Evolutionary conservation across 2,888 invertebrate genomes (phyloP), one percentile per base, ranked within the genome.

Genomic region (Sphaerophoria rueppellii): DNA sequence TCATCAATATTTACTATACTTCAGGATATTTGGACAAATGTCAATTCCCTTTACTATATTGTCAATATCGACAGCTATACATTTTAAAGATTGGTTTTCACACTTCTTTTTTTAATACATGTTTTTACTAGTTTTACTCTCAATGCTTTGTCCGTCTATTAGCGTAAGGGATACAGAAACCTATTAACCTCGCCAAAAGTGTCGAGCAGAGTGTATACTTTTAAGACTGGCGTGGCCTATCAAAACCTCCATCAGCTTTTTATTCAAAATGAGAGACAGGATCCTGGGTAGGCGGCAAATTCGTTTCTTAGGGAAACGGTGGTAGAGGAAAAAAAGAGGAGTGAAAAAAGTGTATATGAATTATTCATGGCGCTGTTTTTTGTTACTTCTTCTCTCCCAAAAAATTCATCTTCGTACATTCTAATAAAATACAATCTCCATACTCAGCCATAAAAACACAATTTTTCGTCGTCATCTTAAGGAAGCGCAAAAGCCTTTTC

Each of bases 331-430:
- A 14, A 2, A 6, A 12, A 70, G 71, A 54, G 11, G 12, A 43
- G 9, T 11, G 9, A 40, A 40, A 40, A 40, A 40, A 40, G n/a
- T 61, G 61, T 77, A 70, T 61, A 85, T 85, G 85, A 85, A 85
- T 85, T 65, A 85, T 85, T 85, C 81, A 85, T 83, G 71, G 14
- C 9, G 40, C 37, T 37, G 11, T 32, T 32, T 58, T 57, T 14
- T 12, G 12, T 1, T 50, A 12, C 16, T 50, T 50, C 6, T 50
- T 60, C 32, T 75, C 34, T 34, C 24, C 2, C 24, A 24, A 24
- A 61, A 76, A 85, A 85, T 77, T 85, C 85, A 85, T 85, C 85
- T 81, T 85, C 77, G 67, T 85, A 72, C 24, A 24, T 24, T 50
- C 16, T 65, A 65, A 50, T 65, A 65, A 14, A 65, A 50, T 35